phyloP scores from a whole-genome alignment of 2,888 invertebrate genomes.

The Stegophylla sp. region DNA sequence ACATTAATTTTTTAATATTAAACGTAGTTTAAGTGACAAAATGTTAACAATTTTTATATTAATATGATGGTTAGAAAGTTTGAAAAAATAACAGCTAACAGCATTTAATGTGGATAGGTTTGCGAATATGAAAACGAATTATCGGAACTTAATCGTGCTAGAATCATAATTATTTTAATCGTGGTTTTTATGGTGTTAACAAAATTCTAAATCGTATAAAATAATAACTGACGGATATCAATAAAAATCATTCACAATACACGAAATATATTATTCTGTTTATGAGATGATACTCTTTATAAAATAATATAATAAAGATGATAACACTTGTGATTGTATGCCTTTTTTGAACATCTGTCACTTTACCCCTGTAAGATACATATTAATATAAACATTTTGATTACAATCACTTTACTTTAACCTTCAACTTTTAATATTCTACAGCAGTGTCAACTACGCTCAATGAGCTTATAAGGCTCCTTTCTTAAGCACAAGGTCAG shows the following conservation, averaged over 20 bases:
- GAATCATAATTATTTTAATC: not conserved
- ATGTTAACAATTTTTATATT: too few relatives aligned
- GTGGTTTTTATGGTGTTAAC: not conserved
- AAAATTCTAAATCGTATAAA: not conserved
- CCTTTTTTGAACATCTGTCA: not conserved
- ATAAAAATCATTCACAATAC: not conserved
- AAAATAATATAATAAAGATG: not conserved
- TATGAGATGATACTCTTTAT: not conserved
- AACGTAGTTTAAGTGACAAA: too few relatives aligned
- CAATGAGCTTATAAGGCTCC: slow-evolving; percentile 13
- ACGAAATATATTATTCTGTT: not conserved
- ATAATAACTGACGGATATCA: not conserved
- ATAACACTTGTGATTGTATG: not conserved
- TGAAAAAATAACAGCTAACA: not conserved
- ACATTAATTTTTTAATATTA: too few relatives aligned
- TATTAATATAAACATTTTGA: not conserved
- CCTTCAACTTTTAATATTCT: slow-evolving; percentile 7
- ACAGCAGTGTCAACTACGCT: not conserved
- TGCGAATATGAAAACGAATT: not conserved
- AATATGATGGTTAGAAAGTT: too few relatives aligned
- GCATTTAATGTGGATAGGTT: not conserved
- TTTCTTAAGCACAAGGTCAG: not conserved
- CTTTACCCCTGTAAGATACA: not conserved
- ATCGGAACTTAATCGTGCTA: not conserved
- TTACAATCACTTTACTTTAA: not conserved